Conservation (phyloP, 2,888 invertebrate species). For the Andrena marginata region DNA sequence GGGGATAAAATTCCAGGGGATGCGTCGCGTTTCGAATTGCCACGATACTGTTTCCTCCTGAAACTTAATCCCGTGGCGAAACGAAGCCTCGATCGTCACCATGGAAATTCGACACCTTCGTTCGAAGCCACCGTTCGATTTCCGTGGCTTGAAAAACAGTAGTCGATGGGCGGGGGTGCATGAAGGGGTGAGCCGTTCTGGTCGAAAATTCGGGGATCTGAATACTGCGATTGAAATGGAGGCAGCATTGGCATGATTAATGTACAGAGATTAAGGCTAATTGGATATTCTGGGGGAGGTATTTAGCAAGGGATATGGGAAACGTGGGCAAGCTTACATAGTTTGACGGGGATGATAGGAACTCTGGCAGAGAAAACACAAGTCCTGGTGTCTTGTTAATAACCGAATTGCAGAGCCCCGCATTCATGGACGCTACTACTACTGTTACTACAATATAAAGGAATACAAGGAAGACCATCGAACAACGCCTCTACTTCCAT, state of each 20-base stretch:
- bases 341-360: neutral
- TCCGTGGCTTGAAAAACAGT: conserved; percentile 13
- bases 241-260: conserved; percentile 5
- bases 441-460: no score
- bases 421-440: no score
- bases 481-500: no score
- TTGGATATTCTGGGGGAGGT: conserved; percentile 23
- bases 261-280: conserved; percentile 19
- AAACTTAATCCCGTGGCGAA: conserved; percentile 41
- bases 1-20: conserved; percentile 20
- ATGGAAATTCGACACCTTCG: conserved; percentile 31
- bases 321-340: neutral
- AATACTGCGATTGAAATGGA: conserved; percentile 16
- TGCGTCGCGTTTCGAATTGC: conserved; percentile 23
- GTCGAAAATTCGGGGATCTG: neutral
- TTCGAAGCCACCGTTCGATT: conserved; percentile 28
- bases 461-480: no score
- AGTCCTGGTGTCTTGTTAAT: no score
- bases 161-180: no score
- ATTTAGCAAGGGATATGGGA: neutral
- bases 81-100: conserved; percentile 13
- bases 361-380: no score
- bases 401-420: no score
- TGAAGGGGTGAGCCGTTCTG: no score
- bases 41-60: conserved; percentile 17